Evolutionary conservation across 2,797 vertebrate genomes (phyloP).

Genomic region (Anguilla obscura): DNA sequence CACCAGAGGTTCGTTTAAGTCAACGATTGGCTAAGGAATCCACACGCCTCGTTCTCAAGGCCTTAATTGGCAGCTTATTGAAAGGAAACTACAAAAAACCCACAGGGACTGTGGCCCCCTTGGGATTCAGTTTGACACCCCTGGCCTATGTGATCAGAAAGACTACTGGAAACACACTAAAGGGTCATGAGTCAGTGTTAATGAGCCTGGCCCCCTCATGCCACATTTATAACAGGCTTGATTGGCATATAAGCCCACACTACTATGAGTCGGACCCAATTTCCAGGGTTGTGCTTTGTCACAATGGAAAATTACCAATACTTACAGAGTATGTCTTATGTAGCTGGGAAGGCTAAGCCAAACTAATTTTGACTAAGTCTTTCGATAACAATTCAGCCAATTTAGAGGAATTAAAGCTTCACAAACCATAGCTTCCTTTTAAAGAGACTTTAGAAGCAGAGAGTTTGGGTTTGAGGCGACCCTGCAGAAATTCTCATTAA

Average conservation of each 20-base stretch:
- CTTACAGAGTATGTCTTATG: background rate
- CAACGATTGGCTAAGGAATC: too few species aligned
- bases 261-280: background rate
- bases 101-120: too few species aligned
- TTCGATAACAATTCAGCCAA: background rate
- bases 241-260: background rate
- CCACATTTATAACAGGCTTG: background rate
- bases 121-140: too few species aligned
- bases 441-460: background rate
- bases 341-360: background rate
- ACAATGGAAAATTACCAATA: background rate
- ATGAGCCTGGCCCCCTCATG: background rate
- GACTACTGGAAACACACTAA: background rate
- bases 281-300: background rate
- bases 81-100: too few species aligned
- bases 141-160: background rate
- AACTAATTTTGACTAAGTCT: background rate
- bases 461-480: background rate
- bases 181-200: background rate
- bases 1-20: too few species aligned
- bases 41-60: too few species aligned
- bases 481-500: background rate
- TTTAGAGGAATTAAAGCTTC: background rate
- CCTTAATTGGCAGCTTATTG: too few species aligned
- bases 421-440: background rate